These are phyloP conservation scores for Eubasilissa regina DNA, from an alignment of 1,140 invertebrate genomes.

Conservation along the genomic window DNA sequence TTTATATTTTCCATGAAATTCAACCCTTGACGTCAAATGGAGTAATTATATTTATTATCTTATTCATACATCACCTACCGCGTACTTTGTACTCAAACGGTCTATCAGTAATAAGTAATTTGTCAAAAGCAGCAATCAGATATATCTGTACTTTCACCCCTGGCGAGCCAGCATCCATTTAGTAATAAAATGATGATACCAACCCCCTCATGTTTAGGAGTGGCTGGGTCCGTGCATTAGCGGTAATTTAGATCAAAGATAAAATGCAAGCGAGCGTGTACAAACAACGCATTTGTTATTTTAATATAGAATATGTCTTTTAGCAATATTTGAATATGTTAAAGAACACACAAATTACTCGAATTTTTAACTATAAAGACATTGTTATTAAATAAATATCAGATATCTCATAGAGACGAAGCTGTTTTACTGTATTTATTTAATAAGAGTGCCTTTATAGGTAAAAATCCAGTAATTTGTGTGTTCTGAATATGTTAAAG, in stretches of 20 bases:
- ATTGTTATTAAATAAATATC: too few species aligned
- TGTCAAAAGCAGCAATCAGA: background rate
- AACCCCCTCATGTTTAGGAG: background rate
- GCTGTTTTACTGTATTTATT: too few species aligned
- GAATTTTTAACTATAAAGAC: too few species aligned
- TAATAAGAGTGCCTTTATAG: too few species aligned
- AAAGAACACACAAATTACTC: too few species aligned
- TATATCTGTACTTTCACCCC: background rate
- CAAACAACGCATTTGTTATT: background rate
- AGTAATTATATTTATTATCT: too few species aligned
- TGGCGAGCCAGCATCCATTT: background rate
- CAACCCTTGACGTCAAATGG: background rate
- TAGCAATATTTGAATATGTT: too few species aligned
- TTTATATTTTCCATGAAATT: background rate
- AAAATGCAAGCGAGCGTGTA: background rate
- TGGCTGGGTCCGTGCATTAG: background rate
- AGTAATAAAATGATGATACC: slow-evolving; percentile 2
- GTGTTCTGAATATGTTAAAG: too few species aligned
- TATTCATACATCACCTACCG: too few species aligned
- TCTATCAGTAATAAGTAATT: background rate
- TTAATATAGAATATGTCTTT: too few species aligned
- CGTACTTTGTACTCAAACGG: background rate
- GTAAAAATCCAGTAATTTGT: too few species aligned
- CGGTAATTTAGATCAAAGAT: slow-evolving; percentile 6
- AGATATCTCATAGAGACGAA: too few species aligned